Evolutionary conservation across 2,888 invertebrate species (phyloP).

Genomic region (Gnatocerus cornutus): DNA sequence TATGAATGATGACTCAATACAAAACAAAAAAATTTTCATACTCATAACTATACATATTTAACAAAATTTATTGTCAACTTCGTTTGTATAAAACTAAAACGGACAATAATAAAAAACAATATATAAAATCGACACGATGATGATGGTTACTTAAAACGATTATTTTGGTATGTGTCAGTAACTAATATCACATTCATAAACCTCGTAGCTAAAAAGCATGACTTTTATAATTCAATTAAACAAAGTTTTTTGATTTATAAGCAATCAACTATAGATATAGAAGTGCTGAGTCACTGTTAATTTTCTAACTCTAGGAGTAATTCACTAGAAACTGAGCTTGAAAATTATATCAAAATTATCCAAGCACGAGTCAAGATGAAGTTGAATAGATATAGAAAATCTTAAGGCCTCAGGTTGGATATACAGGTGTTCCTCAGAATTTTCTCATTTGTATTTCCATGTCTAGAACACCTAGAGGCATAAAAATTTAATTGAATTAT

Average conservation of each 20-base stretch:
- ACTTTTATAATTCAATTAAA: conserved; percentile 35
- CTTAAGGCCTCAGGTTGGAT: conserved; percentile 42
- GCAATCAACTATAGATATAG: not conserved
- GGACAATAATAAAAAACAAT: conserved; percentile 9
- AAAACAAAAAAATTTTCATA: conserved; percentile 22
- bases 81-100: conserved; percentile 25
- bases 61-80: conserved; percentile 48
- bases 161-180: conserved; percentile 38
- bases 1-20: conserved; percentile 25
- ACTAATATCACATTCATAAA: conserved; percentile 44
- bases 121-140: conserved; percentile 13
- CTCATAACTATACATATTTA: conserved; percentile 14
- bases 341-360: conserved; percentile 36
- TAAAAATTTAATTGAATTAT: conserved; percentile 34
- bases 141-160: conserved; percentile 4
- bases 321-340: conserved; percentile 15
- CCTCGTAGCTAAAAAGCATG: conserved; percentile 13
- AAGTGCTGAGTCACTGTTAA: not conserved
- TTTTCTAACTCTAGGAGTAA: not conserved
- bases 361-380: conserved; percentile 27
- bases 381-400: conserved; percentile 24
- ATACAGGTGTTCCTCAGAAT: conserved; percentile 8
- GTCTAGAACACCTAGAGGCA: conserved; percentile 9
- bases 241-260: conserved; percentile 33
- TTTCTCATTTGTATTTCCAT: not conserved